Evolutionary conservation across 2,113 vertebrate species (phyloP), one percentile per base, ranked within the genome.

Genomic region (Hippocampus comes): DNA sequence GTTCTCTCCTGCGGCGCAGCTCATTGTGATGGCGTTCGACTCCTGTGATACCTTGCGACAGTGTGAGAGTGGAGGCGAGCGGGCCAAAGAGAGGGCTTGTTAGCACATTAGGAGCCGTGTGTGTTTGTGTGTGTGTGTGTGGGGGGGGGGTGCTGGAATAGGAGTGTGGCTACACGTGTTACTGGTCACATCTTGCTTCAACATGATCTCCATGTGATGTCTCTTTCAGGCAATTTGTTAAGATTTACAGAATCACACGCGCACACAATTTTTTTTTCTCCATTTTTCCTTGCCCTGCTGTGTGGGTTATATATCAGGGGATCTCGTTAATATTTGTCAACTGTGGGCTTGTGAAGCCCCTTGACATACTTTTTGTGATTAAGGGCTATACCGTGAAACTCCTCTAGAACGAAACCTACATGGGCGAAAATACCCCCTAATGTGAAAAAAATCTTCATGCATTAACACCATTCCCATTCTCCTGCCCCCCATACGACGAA

Each of bases 21-120:
- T 96, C 95, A 98, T 96, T 97, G 96, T 95, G 93, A 91, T 89
- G 90, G 91, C 91, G 94, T 94, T 96, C 93, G 93, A 95, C 94
- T 97, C 95, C 94, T 92, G 85, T 91, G 93, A 93, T 94, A 94
- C 93, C 94, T 93, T 86, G 68, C 84, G 78, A 86, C 65, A 82
- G 93, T 82, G 78, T 88, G 91, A 94, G 90, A 67, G 72, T 78
- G 72, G 78, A 84, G 92, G 90, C 90, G 92, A 84, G 69, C 72
- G 79, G 86, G 90, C 92, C 92, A 92, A 94, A 94, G 93, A 93
- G 93, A 91, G 93, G 95, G 95, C 95, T 97, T 96, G 95, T 97
- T 98, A 97, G 95, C 94, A 91, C 95, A 95, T 96, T 95, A 95
- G 93, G 95, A 94, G 94, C 90, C 82, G 66, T 51, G 63, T 75